Base-by-base conservation (phyloP, 2,113 vertebrate genomes). In the Erythrolamprus reginae region DNA sequence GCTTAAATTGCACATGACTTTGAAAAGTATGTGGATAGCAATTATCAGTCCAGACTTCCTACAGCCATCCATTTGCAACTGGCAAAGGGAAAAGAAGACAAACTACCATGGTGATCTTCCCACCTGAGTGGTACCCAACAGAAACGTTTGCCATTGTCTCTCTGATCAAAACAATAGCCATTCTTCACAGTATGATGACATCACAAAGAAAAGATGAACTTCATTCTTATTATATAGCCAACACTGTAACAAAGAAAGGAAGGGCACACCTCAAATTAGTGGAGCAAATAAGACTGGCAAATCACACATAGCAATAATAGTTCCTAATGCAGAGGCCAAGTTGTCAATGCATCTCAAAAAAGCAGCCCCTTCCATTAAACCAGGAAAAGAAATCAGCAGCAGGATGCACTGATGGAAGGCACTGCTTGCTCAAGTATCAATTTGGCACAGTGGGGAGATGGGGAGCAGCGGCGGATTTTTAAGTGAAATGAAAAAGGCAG, bases 391-490 rank as follows among this genome's bases (percentile, higher is more conserved):
- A 96, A 96, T 95, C 94, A 93, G 93, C 86, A 26, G 50, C 8
- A 89, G 86, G 89, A 91, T 0, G 1, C 48, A 89, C 94, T 96
- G 94, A 96, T 95, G 94, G 94, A 96, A 95, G 95, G 95, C 94
- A 88, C 1, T 94, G 93, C 95, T 92, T 93, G 90, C 91, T 95
- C 92, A 86, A 96, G 96, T 94, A 90, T 92, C 96, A 95, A 96
- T 96, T 96, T 96, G 92, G 90, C 96, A 94, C 95, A 95, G 96
- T 94, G 90, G 95, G 96, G 85, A 87, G 28, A 50, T 51, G 77
- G 55, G 53, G 89, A 93, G 91, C 89, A 94, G 94, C 94, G 9
- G 94, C 94, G 95, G 95, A 95, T 96, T 93, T 95, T 91, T 95
- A 96, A 96, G 94, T 90, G 91, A 86, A 86, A 92, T 58, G 50